These are phyloP conservation scores for Mylabris sibirica DNA, from an alignment of 2,888 invertebrate genomes.

Conservation along the genomic window DNA sequence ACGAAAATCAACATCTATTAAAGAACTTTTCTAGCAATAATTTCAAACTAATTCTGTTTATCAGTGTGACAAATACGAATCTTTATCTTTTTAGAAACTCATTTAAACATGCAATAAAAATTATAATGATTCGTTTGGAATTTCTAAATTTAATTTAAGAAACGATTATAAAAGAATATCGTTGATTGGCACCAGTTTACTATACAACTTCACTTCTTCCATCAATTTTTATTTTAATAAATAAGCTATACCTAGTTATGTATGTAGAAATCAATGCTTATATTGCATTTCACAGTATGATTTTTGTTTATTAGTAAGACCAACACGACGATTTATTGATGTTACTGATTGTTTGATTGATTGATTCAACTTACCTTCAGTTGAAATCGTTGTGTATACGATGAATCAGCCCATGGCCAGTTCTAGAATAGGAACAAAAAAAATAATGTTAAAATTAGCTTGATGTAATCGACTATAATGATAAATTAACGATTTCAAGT, in stretches of 20 bases:
- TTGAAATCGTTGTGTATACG: slow-evolving; percentile 19
- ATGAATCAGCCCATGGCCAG: slow-evolving; percentile 41
- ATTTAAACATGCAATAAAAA: slow-evolving; percentile 3
- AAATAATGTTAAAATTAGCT: slow-evolving; percentile 17
- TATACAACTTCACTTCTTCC: not conserved
- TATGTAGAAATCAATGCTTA: not conserved
- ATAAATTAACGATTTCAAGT: not conserved
- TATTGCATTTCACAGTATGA: not conserved
- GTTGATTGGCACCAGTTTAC: not conserved
- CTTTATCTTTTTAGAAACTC: not conserved
- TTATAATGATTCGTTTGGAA: not conserved
- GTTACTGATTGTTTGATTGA: not conserved
- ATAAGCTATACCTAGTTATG: not conserved
- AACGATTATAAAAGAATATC: not conserved
- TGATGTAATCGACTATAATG: not conserved
- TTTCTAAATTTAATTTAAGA: not conserved
- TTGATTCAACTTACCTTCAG: slow-evolving; percentile 25
- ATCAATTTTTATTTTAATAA: not conserved
- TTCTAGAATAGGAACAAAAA: slow-evolving; percentile 20
- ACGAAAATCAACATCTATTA: not conserved
- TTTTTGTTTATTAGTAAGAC: not conserved
- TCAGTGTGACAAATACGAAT: not conserved
- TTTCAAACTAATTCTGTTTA: not conserved
- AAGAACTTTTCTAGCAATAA: not conserved
- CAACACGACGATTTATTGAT: not conserved